A percentile compares a stretch with the other conserved stretches of the same genome.
These are phyloP conservation scores for Selenia dentaria DNA, from an alignment of 2,888 invertebrate genomes.

Conservation along the genomic window DNA sequence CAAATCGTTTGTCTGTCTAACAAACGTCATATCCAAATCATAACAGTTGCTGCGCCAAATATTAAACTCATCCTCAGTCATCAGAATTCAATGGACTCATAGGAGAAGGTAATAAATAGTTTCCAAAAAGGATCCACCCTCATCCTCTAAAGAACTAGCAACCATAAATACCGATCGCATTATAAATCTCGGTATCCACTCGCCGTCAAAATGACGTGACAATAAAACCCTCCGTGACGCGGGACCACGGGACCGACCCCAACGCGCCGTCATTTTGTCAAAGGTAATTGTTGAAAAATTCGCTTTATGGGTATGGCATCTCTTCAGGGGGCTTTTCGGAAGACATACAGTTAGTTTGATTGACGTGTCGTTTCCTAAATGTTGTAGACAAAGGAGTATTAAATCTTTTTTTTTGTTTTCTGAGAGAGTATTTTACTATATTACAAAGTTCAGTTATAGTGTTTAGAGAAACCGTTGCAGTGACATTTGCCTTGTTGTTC, in stretches of 20 bases:
- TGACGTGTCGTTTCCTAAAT: background rate
- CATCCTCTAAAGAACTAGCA: slow-evolving; percentile 31
- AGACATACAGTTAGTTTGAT: background rate
- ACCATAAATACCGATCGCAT: slow-evolving; percentile 32
- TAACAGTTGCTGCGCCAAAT: too few species aligned
- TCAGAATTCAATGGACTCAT: too few species aligned
- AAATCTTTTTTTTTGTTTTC: too few species aligned
- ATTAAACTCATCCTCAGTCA: too few species aligned
- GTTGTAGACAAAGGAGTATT: too few species aligned
- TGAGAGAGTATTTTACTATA: too few species aligned
- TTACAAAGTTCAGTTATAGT: too few species aligned
- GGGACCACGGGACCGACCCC: slow-evolving; percentile 27
- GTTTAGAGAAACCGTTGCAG: too few species aligned
- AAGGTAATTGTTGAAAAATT: slow-evolving; percentile 47
- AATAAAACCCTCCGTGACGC: slow-evolving; percentile 42
- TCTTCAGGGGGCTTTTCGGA: background rate
- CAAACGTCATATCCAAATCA: too few species aligned
- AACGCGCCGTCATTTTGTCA: slow-evolving; percentile 45
- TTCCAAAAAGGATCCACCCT: slow-evolving; percentile 8
- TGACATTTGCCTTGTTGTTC: too few species aligned
- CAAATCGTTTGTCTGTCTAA: too few species aligned
- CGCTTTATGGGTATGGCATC: slow-evolving; percentile 11
- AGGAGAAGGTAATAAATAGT: slow-evolving; percentile 13
- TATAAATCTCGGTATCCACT: slow-evolving; percentile 30
- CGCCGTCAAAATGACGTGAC: slow-evolving; percentile 26